Conservation (phyloP, 1,140 invertebrate genomes). For the Ceratina japonica region DNA sequence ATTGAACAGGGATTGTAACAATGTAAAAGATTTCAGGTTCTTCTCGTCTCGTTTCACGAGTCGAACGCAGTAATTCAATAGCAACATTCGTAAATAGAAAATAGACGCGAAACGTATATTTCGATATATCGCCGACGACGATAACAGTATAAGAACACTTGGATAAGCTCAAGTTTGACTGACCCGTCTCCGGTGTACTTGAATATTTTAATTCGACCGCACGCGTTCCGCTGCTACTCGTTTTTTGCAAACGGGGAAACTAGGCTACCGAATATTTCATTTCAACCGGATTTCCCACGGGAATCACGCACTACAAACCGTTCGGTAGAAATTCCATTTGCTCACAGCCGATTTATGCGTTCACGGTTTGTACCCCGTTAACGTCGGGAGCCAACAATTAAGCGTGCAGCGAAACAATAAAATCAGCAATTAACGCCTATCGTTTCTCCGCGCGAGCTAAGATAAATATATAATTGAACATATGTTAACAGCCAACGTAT, state of each 20-base stretch:
- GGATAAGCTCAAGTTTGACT: not conserved
- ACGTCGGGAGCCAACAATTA: constrained; percentile 2
- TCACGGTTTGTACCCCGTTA: not conserved
- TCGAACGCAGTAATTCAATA: not conserved
- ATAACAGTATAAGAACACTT: constrained; percentile 13
- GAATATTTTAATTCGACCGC: constrained; percentile 27
- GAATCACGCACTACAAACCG: constrained; percentile 35
- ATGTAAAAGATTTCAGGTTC: constrained; percentile 7
- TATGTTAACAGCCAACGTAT: constrained; percentile 10
- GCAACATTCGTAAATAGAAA: not conserved
- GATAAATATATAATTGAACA: not conserved
- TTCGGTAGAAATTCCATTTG: constrained; percentile 12
- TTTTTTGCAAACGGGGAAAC: not conserved
- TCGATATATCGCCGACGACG: not conserved
- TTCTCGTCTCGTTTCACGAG: not conserved
- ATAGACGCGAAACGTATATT: not conserved
- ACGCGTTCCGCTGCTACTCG: not conserved
- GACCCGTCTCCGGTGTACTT: constrained; percentile 18
- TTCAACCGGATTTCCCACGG: constrained; percentile 33
- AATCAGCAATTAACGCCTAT: not conserved
- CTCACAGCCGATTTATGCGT: constrained; percentile 22
- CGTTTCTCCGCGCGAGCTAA: not conserved
- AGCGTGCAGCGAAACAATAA: not conserved
- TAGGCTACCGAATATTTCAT: constrained; percentile 31
- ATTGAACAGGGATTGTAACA: constrained; percentile 9